Base-by-base conservation (phyloP, 2,797 vertebrate species). In the Scleropages formosus region DNA sequence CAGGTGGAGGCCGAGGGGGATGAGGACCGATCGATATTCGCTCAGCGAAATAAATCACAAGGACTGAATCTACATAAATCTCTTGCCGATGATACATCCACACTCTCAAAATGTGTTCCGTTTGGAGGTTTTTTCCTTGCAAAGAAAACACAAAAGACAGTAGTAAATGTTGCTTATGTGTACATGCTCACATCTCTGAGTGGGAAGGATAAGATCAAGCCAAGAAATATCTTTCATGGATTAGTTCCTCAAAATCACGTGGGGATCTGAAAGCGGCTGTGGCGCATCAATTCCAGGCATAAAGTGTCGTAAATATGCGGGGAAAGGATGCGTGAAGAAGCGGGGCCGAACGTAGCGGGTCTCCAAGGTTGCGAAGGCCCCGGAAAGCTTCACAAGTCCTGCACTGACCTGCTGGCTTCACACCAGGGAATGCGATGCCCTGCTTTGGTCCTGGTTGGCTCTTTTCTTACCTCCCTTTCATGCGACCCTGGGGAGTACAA, bases 81-180 rank as follows among this genome's bases (percentile, higher is more conserved):
- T 51, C 56, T 61, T 49, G 60, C 22, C 73, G 56, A 73, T 61
- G 49, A 67, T 67, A 51, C 75, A 58, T 75, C 64, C 39, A 13
- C 44, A 27, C 62, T 66, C 24, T 18, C 16, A 59, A 39, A 56
- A 67, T 75, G 46, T 47, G 12, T 11, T 51, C 44, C 47, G 51
- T 51, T 74, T 64, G 60, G 61, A 27, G 31, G 66, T 51, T 64
- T 67, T 68, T 39, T 75, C 15, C 46, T 59, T 59, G 69, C 47
- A 24, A 69, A 76, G 26, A 11, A 18, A 12, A 26, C 20, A 22
- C n/a, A 47, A 61, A 18, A 58, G 31, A 51, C 8, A n/a, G n/a
- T n/a, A n/a, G n/a, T 4, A 44, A 75, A 46, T 8, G 22, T 27
- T 18, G 61, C 56, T 27, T 62, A 31, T 66, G 22, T 70, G 49